Evolutionary conservation across 2,888 invertebrate genomes (phyloP).

Genomic region (Amaurobius ferox): DNA sequence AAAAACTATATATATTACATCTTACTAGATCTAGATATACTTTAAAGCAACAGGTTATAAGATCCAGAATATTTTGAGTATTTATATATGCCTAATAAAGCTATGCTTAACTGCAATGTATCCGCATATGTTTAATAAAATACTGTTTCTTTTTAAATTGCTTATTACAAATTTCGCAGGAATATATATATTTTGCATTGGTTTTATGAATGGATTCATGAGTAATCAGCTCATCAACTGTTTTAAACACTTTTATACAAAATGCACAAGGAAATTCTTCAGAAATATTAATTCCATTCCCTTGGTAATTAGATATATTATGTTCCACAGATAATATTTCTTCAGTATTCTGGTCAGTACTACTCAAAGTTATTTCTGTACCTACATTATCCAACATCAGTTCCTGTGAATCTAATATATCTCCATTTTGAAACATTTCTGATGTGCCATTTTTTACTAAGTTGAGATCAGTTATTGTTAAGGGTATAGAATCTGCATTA

Average conservation of each 20-base stretch:
- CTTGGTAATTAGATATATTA: background rate
- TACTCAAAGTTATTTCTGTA: slow-evolving; percentile 13
- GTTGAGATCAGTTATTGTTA: slow-evolving; percentile 36
- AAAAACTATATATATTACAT: too few relatives aligned
- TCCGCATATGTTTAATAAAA: slow-evolving; percentile 47
- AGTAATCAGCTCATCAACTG: slow-evolving; percentile 38
- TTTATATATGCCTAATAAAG: too few relatives aligned
- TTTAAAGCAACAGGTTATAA: too few relatives aligned
- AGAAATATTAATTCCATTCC: background rate
- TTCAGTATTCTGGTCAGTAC: slow-evolving; percentile 10
- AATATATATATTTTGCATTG: slow-evolving; percentile 37
- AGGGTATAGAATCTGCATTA: slow-evolving; percentile 44
- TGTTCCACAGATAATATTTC: background rate
- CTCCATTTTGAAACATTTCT: slow-evolving; percentile 29
- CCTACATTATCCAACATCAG: slow-evolving; percentile 17
- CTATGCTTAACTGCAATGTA: background rate
- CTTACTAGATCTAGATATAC: too few relatives aligned
- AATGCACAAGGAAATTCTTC: slow-evolving; percentile 16
- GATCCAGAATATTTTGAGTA: too few relatives aligned
- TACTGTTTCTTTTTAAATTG: slow-evolving; percentile 54
- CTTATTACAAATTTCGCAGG: slow-evolving; percentile 51
- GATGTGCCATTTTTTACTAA: slow-evolving; percentile 24
- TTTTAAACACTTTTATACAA: slow-evolving; percentile 62
- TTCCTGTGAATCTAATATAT: slow-evolving; percentile 44
- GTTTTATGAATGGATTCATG: slow-evolving; percentile 46